Evolutionary conservation across 2,888 invertebrate species (phyloP), one percentile per base, ranked within the genome.

Genomic region (Sisyra nigra): DNA sequence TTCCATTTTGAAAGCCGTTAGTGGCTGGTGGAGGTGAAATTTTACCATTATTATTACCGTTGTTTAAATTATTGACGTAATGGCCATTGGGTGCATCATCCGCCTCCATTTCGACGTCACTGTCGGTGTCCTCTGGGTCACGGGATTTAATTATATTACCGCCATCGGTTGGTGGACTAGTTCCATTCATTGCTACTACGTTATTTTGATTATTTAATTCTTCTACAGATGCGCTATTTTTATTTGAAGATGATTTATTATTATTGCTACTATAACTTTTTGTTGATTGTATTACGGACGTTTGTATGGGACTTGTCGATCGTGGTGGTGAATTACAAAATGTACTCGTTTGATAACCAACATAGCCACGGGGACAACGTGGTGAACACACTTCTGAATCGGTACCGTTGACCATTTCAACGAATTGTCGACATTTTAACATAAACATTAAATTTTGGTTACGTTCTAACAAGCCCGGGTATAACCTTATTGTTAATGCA

Each of bases 391-490:
- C 75, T 63, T 77, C 84, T 37, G 79, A 73, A 64, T 91, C 89
- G 44, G 85, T 79, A 45, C 91, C 91, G 63, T 87, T 87, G 50
- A 97, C 89, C 92, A 96, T 94, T 68, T 98, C 97, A 32, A 97
- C 87, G 68, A 98, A 98, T 70, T 98, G 96, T 48, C 97, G 81
- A 60, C 94, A 94, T 67, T 94, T 94, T 57, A 97, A 76, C 72
- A 88, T 82, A 67, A 98, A 96, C 61, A 91, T 72, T 54, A 97
- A 74, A 65, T 92, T 89, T 53, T 77, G 79, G 67, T 94, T 87
- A 45, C 78, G 74, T 62, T 94, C 92, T 57, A 97, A 69, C 48
- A 97, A 74, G n/a, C 85, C 87, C 3, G 97, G 96, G 69, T 92
- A 96, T 51, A 89, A 69, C 54, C 82, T 75, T 59, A 82, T 79